Evolutionary conservation across 2,113 vertebrate species (phyloP).

Genomic region (Bagarius yarrelli): DNA sequence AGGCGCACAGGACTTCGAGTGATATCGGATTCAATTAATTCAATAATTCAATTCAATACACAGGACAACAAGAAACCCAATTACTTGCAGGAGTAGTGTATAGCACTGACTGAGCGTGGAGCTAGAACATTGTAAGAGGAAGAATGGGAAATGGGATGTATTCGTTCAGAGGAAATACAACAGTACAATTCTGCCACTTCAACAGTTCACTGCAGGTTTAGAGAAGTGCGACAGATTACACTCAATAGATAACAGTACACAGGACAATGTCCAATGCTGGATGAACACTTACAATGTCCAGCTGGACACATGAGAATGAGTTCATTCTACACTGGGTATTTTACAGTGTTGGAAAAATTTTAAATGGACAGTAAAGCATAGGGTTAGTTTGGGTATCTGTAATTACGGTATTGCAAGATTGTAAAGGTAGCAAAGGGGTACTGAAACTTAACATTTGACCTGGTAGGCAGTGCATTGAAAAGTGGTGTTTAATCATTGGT

Average conservation of each 20-base stretch:
- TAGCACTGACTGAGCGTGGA: constrained; percentile 16
- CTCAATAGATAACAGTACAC: constrained; percentile 18
- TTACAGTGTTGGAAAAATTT: background rate
- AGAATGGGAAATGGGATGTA: constrained; percentile 38
- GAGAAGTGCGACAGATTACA: constrained; percentile 28
- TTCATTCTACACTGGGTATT: constrained; percentile 8
- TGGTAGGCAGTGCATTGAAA: background rate
- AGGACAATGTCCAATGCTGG: background rate
- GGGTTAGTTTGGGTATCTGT: background rate
- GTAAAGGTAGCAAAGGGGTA: background rate
- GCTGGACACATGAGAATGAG: background rate
- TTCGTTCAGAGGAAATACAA: constrained; percentile 39
- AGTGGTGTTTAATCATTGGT: background rate
- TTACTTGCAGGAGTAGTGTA: constrained; percentile 35
- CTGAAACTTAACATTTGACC: background rate
- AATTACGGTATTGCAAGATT: background rate
- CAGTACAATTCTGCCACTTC: constrained; percentile 31
- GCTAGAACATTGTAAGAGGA: constrained; percentile 24
- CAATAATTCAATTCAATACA: constrained; percentile 49
- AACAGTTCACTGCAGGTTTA: constrained; percentile 36
- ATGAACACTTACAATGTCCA: constrained; percentile 5
- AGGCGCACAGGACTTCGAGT: constrained; percentile 28
- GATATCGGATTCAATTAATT: constrained; percentile 47
- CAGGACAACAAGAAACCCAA: constrained; percentile 43
- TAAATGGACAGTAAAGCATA: background rate